Conservation (phyloP, 2,888 invertebrate genomes). For the Argyra leucocephala region DNA sequence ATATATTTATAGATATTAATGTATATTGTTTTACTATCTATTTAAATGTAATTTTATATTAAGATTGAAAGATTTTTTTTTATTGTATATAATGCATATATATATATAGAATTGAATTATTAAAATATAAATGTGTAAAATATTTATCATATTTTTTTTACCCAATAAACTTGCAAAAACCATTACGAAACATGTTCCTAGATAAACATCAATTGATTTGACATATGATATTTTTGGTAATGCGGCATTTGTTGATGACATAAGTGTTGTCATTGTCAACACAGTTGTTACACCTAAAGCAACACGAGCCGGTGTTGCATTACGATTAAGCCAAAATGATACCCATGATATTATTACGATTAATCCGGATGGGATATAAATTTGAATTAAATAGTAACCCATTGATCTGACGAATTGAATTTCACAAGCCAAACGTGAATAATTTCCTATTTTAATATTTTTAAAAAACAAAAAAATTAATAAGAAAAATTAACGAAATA, state of each 20-base stretch:
- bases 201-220: constrained; percentile 93
- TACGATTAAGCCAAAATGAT: constrained; percentile 91
- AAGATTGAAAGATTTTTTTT: too few species aligned
- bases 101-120: background rate
- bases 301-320: constrained; percentile 88
- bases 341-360: constrained; percentile 97
- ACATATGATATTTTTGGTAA: constrained; percentile 97
- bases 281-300: constrained; percentile 91
- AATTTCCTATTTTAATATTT: constrained; percentile 63
- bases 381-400: constrained; percentile 98
- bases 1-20: too few species aligned
- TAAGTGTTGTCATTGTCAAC: constrained; percentile 94
- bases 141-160: constrained; percentile 45
- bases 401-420: constrained; percentile 95
- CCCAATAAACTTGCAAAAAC: constrained; percentile 94
- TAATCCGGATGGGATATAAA: constrained; percentile 93
- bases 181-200: constrained; percentile 98
- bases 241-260: constrained; percentile 92
- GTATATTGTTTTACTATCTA: too few species aligned
- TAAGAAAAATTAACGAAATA: constrained; percentile 1
- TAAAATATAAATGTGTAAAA: constrained; percentile 18
- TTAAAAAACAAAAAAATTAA: constrained; percentile 16
- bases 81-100: background rate
- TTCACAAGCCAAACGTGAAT: constrained; percentile 90
- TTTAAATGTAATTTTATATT: too few species aligned